Base-by-base conservation (phyloP, 1,140 invertebrate species). In the Sminthurinus signatus region DNA sequence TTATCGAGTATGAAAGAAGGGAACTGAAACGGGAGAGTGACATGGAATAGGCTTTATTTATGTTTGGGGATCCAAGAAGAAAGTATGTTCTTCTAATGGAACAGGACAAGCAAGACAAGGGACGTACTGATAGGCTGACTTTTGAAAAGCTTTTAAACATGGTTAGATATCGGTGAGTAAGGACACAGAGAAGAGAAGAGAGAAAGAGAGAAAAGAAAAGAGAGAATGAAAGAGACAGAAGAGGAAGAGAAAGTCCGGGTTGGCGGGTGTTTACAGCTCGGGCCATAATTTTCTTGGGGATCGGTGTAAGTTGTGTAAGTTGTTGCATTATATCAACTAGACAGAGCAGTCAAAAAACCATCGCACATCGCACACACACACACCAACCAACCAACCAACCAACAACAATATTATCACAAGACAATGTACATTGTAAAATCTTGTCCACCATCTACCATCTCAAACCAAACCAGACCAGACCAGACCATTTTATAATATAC, bases 1-100 rank as follows among this genome's bases (percentile, higher is more conserved):
- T 71, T 71, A 71, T 71, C 69, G 64, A 64, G 69, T 71, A 68
- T 68, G 65, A 71, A 71, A 65, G 65, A 71, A 71, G 55, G 62
- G 56, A 58, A 67, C 52, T 64, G 62, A 65, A 67, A 71, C 65
- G 65, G 67, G 69, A 71, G 69, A 71, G 69, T 65, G 69, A 68
- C 62, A 62, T 64, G 69, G 69, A 68, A 68, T 62, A 65, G 62
- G 65, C 61, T 63, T 68, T 65, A 71, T 71, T 67, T 68, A 71
- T 68, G 69, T 68, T 65, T 62, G 60, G 62, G 65, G 65, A 62
- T 67, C n/a, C n/a, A n/a, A 52, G 54, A 57, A 57, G 62, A 62
- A 71, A 71, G 55, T 61, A 44, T 59, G 62, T 57, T 56, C 46
- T 55, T 42, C 55, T 71, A 71, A 71, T 71, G 69, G 69, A 68